phyloP scores from a whole-genome alignment of 1,140 invertebrate species.

The Pemphigus obesinymphae region DNA sequence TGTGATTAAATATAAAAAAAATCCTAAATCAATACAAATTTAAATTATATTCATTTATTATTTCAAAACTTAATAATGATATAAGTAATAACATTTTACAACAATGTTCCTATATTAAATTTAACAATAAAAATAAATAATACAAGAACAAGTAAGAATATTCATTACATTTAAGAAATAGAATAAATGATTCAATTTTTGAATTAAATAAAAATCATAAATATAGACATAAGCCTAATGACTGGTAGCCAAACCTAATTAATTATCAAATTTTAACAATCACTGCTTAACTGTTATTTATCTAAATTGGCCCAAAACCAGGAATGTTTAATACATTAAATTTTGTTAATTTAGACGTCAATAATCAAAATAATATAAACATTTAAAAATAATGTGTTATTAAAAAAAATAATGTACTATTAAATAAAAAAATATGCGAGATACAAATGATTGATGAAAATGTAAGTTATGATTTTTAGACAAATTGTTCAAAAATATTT shows the following conservation, averaged over 20 bases:
- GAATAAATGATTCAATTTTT: background rate
- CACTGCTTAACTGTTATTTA: background rate
- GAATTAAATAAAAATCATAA: too few species aligned
- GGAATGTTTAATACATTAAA: slow-evolving; percentile 18
- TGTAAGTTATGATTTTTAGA: background rate
- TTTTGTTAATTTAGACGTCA: slow-evolving; percentile 20
- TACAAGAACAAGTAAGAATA: slow-evolving; percentile 20
- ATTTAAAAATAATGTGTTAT: slow-evolving; percentile 18
- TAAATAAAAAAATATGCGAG: background rate
- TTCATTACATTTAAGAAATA: slow-evolving; percentile 6
- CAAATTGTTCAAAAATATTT: background rate
- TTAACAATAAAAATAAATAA: slow-evolving; percentile 36
- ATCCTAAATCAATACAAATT: background rate
- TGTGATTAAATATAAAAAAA: background rate
- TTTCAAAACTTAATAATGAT: slow-evolving; percentile 30
- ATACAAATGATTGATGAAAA: background rate
- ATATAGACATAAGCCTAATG: background rate
- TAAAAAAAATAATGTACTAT: background rate
- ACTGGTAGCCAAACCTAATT: slow-evolving; percentile 8
- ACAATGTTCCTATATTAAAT: slow-evolving; percentile 33
- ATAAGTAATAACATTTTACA: slow-evolving; percentile 20
- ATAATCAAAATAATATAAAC: background rate
- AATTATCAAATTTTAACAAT: background rate
- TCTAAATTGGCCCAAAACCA: slow-evolving; percentile 34
- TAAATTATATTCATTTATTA: slow-evolving; percentile 16